A percentile compares a stretch with the other conserved stretches of the same genome.
Evolutionary conservation across 2,797 vertebrate species (phyloP).

Genomic region (Sternarchorhynchus goeldii): DNA sequence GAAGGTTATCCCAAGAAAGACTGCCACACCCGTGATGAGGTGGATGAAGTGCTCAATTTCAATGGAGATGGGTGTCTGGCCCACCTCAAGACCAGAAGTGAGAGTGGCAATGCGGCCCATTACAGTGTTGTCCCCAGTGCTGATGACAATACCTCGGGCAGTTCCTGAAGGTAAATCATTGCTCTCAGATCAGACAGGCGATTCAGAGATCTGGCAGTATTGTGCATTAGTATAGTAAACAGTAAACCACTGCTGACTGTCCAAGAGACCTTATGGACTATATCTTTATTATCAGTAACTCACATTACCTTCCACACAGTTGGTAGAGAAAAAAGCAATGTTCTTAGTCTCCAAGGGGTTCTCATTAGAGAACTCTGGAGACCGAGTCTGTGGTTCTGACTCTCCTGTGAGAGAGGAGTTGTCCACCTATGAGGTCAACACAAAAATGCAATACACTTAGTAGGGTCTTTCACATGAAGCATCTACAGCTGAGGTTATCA

Average conservation of each 20-base stretch:
- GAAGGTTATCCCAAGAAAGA: constrained; percentile 83
- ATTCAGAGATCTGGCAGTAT: no score
- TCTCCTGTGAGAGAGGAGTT: constrained; percentile 90
- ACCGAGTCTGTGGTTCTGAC: constrained; percentile 86
- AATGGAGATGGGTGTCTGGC: constrained; percentile 82
- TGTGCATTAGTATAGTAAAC: no score
- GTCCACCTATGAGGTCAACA: constrained; percentile 74
- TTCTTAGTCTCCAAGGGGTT: constrained; percentile 86
- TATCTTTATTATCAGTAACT: background rate
- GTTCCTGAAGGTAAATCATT: constrained; percentile 71
- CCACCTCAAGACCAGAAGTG: constrained; percentile 84
- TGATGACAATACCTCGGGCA: constrained; percentile 83
- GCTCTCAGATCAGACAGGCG: background rate
- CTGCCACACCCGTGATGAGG: constrained; percentile 87
- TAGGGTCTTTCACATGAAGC: background rate
- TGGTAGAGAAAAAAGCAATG: constrained; percentile 88
- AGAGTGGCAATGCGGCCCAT: constrained; percentile 87
- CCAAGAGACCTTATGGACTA: background rate
- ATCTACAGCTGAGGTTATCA: background rate
- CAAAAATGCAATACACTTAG: background rate
- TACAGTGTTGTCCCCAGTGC: constrained; percentile 84
- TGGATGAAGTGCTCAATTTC: constrained; percentile 89
- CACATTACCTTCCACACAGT: constrained; percentile 84
- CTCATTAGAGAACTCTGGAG: constrained; percentile 85
- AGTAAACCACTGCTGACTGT: no score